These are phyloP conservation scores for Bubo bubo DNA, from an alignment of 2,113 vertebrate genomes.

Conservation along the genomic window DNA sequence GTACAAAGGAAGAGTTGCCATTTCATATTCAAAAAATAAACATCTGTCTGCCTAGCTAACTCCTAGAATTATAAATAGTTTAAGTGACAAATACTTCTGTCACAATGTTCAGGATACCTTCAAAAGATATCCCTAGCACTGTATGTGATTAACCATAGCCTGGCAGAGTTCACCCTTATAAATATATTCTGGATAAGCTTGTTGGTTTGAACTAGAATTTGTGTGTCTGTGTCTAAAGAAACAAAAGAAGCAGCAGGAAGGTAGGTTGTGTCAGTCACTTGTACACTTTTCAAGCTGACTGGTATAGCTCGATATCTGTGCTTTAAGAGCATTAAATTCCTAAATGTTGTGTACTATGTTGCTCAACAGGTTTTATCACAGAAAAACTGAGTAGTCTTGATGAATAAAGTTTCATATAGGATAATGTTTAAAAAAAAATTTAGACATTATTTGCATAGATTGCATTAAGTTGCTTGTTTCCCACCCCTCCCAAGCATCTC, in stretches of 20 bases:
- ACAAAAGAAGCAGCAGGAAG: neutral
- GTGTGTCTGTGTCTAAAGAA: neutral
- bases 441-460: slow-evolving; percentile 42
- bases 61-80: slow-evolving; percentile 55
- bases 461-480: slow-evolving; percentile 11
- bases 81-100: slow-evolving; percentile 59
- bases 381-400: slow-evolving; percentile 24
- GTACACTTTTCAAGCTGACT: neutral
- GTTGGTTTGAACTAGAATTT: slow-evolving; percentile 12
- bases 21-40: neutral
- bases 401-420: slow-evolving; percentile 23
- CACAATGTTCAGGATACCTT: neutral
- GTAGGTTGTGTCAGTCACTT: neutral
- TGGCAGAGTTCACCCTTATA: neutral
- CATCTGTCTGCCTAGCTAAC: neutral
- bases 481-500: slow-evolving; percentile 15
- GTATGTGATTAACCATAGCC: neutral
- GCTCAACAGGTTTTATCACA: slow-evolving; percentile 44
- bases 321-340: neutral
- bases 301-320: neutral
- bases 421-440: neutral
- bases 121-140: slow-evolving; percentile 20
- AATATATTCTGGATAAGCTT: slow-evolving; percentile 5
- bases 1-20: neutral
- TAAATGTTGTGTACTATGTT: neutral